Percentiles rank a stretch among this genome's conserved stretches.
Conservation (phyloP, 2,888 invertebrate species). For the Philonicus albiceps region DNA sequence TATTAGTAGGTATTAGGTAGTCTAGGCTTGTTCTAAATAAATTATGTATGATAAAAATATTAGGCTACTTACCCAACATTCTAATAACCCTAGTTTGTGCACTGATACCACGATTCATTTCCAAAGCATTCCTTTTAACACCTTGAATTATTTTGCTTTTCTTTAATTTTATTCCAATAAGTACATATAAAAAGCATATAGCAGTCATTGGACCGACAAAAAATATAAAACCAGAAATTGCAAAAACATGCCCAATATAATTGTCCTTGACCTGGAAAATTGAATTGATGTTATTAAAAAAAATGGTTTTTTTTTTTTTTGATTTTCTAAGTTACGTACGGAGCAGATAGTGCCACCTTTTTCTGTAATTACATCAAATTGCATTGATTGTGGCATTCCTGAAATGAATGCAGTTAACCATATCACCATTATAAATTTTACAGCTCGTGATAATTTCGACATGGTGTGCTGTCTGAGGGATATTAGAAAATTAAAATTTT, state of each 20-base stretch:
- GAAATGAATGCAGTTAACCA: conserved; percentile 81
- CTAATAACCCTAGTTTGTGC: conserved; percentile 75
- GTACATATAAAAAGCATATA: conserved; percentile 81
- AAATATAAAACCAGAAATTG: conserved; percentile 81
- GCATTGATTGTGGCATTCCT: conserved; percentile 76
- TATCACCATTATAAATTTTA: conserved; percentile 79
- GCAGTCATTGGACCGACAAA: conserved; percentile 88
- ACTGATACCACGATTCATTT: conserved; percentile 66
- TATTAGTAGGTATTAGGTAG: too few relatives aligned
- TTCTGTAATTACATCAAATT: conserved; percentile 60
- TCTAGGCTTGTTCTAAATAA: too few relatives aligned
- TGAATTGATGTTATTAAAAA: neutral
- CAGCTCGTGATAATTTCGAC: conserved; percentile 85
- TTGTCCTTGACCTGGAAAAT: conserved; percentile 59
- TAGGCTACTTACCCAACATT: conserved; percentile 76
- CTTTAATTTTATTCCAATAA: conserved; percentile 77
- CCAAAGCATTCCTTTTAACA: conserved; percentile 65
- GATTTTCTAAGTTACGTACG: neutral
- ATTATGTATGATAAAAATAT: neutral
- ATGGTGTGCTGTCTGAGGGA: conserved; percentile 72
- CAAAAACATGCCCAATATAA: conserved; percentile 74
- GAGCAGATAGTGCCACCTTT: conserved; percentile 55
- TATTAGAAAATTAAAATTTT: neutral
- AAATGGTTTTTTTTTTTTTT: neutral
- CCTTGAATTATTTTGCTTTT: conserved; percentile 71